These are phyloP conservation scores for Phrynocephalus forsythii DNA, from an alignment of 2,797 vertebrate species.

Conservation along the genomic window DNA sequence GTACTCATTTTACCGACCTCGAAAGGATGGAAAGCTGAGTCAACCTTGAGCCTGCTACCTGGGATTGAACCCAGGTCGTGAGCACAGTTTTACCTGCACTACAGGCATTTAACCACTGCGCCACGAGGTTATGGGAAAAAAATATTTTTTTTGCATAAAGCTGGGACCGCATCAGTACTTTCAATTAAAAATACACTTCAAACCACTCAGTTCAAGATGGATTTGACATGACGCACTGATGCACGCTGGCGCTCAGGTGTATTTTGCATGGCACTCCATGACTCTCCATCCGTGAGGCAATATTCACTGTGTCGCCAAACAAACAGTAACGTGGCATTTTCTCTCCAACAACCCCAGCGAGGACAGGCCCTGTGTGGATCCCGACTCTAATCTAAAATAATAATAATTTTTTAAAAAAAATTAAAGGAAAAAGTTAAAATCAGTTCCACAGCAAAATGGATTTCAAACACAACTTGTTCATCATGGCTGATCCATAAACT, in stretches of 20 bases:
- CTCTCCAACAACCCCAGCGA: constrained; percentile 81
- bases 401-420: constrained; percentile 34
- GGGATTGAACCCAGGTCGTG: too few species aligned
- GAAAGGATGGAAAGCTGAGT: too few species aligned
- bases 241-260: constrained; percentile 78
- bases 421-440: constrained; percentile 54
- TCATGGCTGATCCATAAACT: constrained; percentile 8
- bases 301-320: constrained; percentile 84
- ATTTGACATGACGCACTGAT: constrained; percentile 67
- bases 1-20: too few species aligned
- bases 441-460: background rate
- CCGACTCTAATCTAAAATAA: constrained; percentile 79
- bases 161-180: background rate
- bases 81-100: too few species aligned
- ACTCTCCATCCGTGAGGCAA: constrained; percentile 81
- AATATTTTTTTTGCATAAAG: background rate
- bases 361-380: constrained; percentile 78
- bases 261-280: constrained; percentile 80
- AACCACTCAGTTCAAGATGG: background rate
- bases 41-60: too few species aligned
- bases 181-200: background rate
- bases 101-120: too few species aligned
- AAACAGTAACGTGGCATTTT: constrained; percentile 84
- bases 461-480: constrained; percentile 16
- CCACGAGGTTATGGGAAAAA: background rate